Conservation (phyloP, 2,888 invertebrate genomes). For the Heliconius sara region DNA sequence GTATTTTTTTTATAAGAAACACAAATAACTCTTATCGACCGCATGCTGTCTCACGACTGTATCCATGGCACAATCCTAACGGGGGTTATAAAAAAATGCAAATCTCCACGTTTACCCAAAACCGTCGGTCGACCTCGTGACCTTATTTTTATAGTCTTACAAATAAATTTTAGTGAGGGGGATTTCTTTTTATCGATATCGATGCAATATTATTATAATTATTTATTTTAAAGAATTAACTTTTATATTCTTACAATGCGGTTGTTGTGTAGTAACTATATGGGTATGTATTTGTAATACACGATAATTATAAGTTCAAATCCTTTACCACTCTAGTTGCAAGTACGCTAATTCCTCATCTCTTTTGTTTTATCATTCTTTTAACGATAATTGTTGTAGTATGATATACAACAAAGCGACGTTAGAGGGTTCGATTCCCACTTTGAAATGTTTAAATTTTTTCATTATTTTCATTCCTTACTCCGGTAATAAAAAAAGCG, state of each 20-base stretch:
- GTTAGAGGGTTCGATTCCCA: too few relatives aligned
- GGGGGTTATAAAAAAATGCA: conserved; percentile 45
- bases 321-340: background rate
- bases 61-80: conserved; percentile 28
- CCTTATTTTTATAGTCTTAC: conserved; percentile 68
- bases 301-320: background rate
- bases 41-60: conserved; percentile 16
- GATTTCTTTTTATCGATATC: conserved; percentile 44
- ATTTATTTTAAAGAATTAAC: background rate
- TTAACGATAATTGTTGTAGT: background rate
- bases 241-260: too few relatives aligned
- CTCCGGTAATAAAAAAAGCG: too few relatives aligned
- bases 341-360: background rate
- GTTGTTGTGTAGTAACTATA: background rate
- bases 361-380: background rate
- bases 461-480: too few relatives aligned
- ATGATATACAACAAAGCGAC: background rate
- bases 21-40: conserved; percentile 12
- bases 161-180: conserved; percentile 47
- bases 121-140: conserved; percentile 63
- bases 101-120: conserved; percentile 56
- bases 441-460: too few relatives aligned
- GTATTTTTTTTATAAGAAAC: background rate
- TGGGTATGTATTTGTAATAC: too few relatives aligned
- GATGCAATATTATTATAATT: conserved; percentile 12